Percentiles rank a stretch among this genome's conserved stretches.
These are phyloP conservation scores for Phlogophora meticulosa DNA, from an alignment of 2,888 invertebrate species.

Conservation along the genomic window DNA sequence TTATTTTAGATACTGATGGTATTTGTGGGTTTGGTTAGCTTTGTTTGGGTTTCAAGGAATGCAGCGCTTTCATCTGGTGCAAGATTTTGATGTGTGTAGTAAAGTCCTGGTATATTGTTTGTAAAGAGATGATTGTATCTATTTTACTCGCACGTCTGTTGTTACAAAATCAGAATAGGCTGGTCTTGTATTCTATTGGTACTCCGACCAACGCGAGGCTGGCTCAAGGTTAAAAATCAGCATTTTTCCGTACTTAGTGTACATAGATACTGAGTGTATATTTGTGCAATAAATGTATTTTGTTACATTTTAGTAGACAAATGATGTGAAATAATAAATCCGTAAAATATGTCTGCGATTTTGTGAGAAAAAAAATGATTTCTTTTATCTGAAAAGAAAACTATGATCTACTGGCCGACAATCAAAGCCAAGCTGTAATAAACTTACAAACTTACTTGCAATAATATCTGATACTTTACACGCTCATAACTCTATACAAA, in stretches of 20 bases:
- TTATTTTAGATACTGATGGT: constrained; percentile 48
- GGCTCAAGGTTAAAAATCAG: too few relatives aligned
- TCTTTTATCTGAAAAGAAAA: constrained; percentile 3
- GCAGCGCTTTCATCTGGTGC: constrained; percentile 50
- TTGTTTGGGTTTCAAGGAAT: constrained; percentile 42
- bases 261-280: too few relatives aligned
- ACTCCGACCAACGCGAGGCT: too few relatives aligned
- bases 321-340: background rate
- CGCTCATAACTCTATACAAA: constrained; percentile 12
- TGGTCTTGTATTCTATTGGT: too few relatives aligned
- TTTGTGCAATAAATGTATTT: too few relatives aligned
- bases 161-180: too few relatives aligned
- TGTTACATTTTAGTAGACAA: too few relatives aligned
- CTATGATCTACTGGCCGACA: background rate
- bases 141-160: background rate
- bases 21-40: constrained; percentile 34
- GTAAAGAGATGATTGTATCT: constrained; percentile 4
- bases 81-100: constrained; percentile 39
- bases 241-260: too few relatives aligned
- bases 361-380: background rate
- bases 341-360: background rate
- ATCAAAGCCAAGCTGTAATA: constrained; percentile 16
- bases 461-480: constrained; percentile 30
- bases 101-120: constrained; percentile 18
- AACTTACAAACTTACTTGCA: constrained; percentile 15